phyloP scores from a whole-genome alignment of 2,113 vertebrate genomes.

The Nerophis lumbriciformis region DNA sequence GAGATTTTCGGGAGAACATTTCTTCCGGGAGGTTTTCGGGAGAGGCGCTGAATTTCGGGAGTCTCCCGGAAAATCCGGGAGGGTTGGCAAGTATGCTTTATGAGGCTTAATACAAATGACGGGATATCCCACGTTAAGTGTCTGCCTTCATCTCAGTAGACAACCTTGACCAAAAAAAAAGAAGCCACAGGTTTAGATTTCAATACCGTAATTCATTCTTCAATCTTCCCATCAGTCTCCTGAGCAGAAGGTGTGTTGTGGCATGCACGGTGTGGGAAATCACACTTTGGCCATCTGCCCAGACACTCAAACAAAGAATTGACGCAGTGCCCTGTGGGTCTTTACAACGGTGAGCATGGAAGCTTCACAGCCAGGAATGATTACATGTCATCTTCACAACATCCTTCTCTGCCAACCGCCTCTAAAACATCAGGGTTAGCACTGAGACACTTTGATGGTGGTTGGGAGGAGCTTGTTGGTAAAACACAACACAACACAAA shows the following conservation, averaged over 20 bases:
- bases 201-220: slow-evolving; percentile 35
- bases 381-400: slow-evolving; percentile 75
- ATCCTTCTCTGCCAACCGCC: slow-evolving; percentile 76
- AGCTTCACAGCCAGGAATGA: slow-evolving; percentile 73
- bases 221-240: slow-evolving; percentile 51
- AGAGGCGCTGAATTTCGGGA: too few relatives aligned
- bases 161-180: slow-evolving; percentile 6
- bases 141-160: neutral
- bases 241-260: slow-evolving; percentile 67
- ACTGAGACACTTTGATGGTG: slow-evolving; percentile 2
- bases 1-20: too few relatives aligned
- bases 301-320: slow-evolving; percentile 74
- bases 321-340: slow-evolving; percentile 73
- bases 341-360: slow-evolving; percentile 68
- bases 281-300: slow-evolving; percentile 69
- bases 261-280: slow-evolving; percentile 73
- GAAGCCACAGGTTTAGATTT: slow-evolving; percentile 19
- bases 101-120: neutral
- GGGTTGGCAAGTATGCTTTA: too few relatives aligned
- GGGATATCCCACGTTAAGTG: neutral
- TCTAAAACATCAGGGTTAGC: slow-evolving; percentile 61
- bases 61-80: too few relatives aligned
- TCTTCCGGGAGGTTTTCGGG: too few relatives aligned
- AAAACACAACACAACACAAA: slow-evolving; percentile 44
- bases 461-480: slow-evolving; percentile 3